A percentile compares a stretch with the other conserved stretches of the same genome.
These are phyloP conservation scores for Metallyticus violacea DNA, from an alignment of 2,888 invertebrate species.

Conservation along the genomic window DNA sequence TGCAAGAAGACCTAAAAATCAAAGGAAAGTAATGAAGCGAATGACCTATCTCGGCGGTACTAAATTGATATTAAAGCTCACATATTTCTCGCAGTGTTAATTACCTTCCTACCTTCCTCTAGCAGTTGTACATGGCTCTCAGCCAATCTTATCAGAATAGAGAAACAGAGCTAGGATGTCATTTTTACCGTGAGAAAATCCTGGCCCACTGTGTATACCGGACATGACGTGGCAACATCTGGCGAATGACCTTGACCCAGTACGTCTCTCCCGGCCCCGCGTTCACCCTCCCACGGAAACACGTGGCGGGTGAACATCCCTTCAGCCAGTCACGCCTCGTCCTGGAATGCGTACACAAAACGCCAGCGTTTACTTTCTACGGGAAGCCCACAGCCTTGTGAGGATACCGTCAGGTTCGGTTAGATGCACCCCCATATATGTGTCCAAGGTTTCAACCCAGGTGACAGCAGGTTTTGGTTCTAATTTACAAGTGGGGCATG, in stretches of 20 bases:
- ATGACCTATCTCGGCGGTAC: too few species aligned
- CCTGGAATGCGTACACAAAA: not conserved
- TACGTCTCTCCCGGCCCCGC: not conserved
- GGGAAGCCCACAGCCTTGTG: not conserved
- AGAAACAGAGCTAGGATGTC: not conserved
- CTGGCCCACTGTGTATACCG: not conserved
- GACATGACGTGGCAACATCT: not conserved
- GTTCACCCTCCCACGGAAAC: not conserved
- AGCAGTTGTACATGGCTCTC: too few species aligned
- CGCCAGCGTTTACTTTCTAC: not conserved
- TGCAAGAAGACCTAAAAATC: too few species aligned
- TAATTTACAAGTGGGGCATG: not conserved
- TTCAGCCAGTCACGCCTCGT: not conserved
- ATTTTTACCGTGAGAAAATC: not conserved
- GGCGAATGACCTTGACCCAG: constrained; percentile 4
- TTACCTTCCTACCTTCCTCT: too few species aligned
- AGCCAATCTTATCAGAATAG: too few species aligned
- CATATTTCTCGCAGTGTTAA: too few species aligned
- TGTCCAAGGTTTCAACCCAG: too few species aligned
- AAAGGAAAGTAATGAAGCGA: too few species aligned
- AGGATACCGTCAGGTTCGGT: too few species aligned
- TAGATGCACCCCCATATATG: too few species aligned
- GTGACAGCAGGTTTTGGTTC: not conserved
- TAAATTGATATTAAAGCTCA: too few species aligned
- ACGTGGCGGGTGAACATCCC: not conserved